Base-by-base conservation (phyloP, 2,113 vertebrate species). In the Corythaixoides concolor region DNA sequence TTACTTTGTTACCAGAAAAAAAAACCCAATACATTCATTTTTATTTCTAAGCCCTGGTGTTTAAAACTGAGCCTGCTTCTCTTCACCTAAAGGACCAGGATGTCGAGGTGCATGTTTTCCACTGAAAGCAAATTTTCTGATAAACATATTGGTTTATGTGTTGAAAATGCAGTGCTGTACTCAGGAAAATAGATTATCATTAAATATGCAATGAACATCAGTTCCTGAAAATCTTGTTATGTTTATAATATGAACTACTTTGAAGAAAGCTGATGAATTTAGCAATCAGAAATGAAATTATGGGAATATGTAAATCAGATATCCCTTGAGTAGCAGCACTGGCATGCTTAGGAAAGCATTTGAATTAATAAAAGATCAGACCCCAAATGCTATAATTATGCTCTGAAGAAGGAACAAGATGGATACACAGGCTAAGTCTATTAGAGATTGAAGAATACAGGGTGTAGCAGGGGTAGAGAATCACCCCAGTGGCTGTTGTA, bases 341-440 rank as follows among this genome's bases (percentile, higher is more conserved):
- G 69, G 55, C 43, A n/a, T 86, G 69, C 73, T 72, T 93, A 92
- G 68, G 76, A 95, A 90, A 90, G 83, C 68, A 81, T 89, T 89
- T 92, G 84, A 96, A 96, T 97, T 94, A 95, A 94, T 97, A 90
- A 94, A 96, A 94, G 76, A 95, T 96, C 85, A 93, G 80, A 85
- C 64, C 45, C 11, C 76, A 90, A 85, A 13, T 75, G 72, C 60
- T 90, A 32, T 93, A 91, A 87, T 93, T 95, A 89, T 43, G 35
- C 43, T 92, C 72, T 60, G 80, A 94, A 90, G 76, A 86, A 75
- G 60, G 35, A 95, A 47, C 4, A 77, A 82, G 76, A 63, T 69
- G 52, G 78, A 83, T 88, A 63, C 52, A 24, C 2, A 43, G 47
- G 33, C n/a, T 55, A 70, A 84, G 47, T 66, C 47, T 89, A 13